A percentile compares a stretch with the other conserved stretches of the same genome.
Evolutionary conservation across 2,888 invertebrate species (phyloP).

Genomic region (Calameuta filiformis): DNA sequence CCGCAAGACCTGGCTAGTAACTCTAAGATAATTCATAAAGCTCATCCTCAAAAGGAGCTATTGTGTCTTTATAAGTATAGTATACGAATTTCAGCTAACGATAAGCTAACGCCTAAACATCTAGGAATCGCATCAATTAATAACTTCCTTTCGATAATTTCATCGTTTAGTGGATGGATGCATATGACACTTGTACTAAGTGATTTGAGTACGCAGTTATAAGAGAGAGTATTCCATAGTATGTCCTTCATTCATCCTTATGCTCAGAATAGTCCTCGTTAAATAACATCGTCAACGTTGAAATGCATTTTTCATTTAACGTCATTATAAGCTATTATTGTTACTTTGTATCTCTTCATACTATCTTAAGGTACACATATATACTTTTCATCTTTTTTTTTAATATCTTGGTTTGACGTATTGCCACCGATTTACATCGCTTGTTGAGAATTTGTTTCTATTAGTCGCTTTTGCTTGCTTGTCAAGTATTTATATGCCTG

Average conservation of each 20-base stretch:
- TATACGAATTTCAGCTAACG: background rate
- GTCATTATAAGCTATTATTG: slow-evolving; percentile 37
- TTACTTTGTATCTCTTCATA: slow-evolving; percentile 30
- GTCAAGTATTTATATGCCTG: background rate
- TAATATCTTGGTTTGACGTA: slow-evolving; percentile 43
- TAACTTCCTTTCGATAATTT: slow-evolving; percentile 5
- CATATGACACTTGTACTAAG: background rate
- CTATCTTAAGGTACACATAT: slow-evolving; percentile 31
- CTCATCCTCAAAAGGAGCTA: background rate
- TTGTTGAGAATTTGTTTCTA: background rate
- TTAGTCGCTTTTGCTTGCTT: background rate
- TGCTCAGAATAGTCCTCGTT: background rate
- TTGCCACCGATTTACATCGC: slow-evolving; percentile 40
- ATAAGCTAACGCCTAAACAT: slow-evolving; percentile 36
- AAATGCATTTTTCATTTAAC: slow-evolving; percentile 29
- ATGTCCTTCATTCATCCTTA: slow-evolving; percentile 11
- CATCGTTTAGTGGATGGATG: background rate
- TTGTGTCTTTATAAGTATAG: background rate
- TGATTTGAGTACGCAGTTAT: background rate
- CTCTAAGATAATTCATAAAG: background rate
- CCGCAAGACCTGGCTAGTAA: background rate
- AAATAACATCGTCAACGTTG: slow-evolving; percentile 15
- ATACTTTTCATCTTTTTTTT: slow-evolving; percentile 8
- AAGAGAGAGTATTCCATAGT: slow-evolving; percentile 1
- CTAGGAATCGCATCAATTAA: slow-evolving; percentile 34